Evolutionary conservation across 1,140 invertebrate genomes (phyloP).

Genomic region (Drosophila hydei): DNA sequence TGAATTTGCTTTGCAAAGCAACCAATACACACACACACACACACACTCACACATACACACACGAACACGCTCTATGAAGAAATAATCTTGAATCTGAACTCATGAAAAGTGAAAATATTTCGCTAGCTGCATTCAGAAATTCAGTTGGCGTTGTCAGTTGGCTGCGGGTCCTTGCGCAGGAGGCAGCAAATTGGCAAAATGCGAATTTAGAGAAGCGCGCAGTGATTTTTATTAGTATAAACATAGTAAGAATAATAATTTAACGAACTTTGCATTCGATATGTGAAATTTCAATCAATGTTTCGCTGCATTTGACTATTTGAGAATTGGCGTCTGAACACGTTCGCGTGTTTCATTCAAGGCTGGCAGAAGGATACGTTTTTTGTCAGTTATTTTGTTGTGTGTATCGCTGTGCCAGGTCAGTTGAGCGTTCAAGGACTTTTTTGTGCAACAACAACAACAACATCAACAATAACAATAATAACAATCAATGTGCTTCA

Average conservation of each 20-base stretch:
- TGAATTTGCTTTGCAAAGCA: slow-evolving; percentile 47
- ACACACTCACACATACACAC: not conserved
- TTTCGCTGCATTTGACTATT: slow-evolving; percentile 23
- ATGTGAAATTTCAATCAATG: slow-evolving; percentile 19
- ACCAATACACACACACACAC: slow-evolving; percentile 34
- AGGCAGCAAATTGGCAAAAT: slow-evolving; percentile 40
- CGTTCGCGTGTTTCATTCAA: slow-evolving; percentile 35
- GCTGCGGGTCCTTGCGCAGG: slow-evolving; percentile 74
- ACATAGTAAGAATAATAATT: not conserved
- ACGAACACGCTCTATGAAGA: slow-evolving; percentile 8
- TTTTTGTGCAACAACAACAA: slow-evolving; percentile 53
- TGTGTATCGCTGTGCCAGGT: slow-evolving; percentile 67
- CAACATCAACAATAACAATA: slow-evolving; percentile 24
- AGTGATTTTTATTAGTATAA: slow-evolving; percentile 14
- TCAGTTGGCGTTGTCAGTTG: slow-evolving; percentile 62
- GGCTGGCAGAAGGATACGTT: slow-evolving; percentile 31
- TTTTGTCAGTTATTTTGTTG: slow-evolving; percentile 37
- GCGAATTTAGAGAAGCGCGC: slow-evolving; percentile 35
- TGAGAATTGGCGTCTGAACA: not conserved
- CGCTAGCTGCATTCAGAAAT: slow-evolving; percentile 69
- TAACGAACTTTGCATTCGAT: slow-evolving; percentile 13
- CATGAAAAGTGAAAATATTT: slow-evolving; percentile 78
- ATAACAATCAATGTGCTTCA: slow-evolving; percentile 51
- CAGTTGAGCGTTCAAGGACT: slow-evolving; percentile 81
- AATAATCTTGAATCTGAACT: slow-evolving; percentile 65